Percentiles rank a stretch among this genome's conserved stretches.
phyloP scores from a whole-genome alignment of 2,797 vertebrate species.

The Stomatorhinus walkeri region DNA sequence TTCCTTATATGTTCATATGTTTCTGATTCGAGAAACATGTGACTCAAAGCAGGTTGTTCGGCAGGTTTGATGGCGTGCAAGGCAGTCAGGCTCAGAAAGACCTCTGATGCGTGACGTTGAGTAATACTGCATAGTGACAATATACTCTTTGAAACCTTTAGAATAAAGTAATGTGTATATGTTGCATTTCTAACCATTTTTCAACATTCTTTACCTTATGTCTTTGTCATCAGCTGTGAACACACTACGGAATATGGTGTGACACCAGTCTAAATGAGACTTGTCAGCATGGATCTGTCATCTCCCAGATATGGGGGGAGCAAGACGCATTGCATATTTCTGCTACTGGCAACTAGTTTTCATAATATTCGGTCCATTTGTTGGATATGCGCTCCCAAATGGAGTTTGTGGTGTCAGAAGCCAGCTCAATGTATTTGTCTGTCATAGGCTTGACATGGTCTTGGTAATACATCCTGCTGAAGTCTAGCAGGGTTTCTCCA shows the following conservation, averaged over 20 bases:
- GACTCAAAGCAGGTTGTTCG: background rate
- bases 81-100: background rate
- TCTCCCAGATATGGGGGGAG: background rate
- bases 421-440: conserved; percentile 43
- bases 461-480: conserved; percentile 46
- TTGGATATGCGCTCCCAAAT: conserved; percentile 40
- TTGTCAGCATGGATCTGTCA: background rate
- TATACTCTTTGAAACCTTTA: background rate
- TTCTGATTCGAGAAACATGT: background rate
- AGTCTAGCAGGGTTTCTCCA: conserved; percentile 22
- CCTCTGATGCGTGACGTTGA: background rate
- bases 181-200: background rate
- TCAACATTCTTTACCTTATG: background rate
- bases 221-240: background rate
- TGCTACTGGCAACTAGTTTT: background rate
- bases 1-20: background rate
- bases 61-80: background rate
- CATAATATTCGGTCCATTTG: conserved; percentile 17
- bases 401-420: conserved; percentile 28
- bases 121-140: background rate
- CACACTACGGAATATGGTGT: background rate
- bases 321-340: background rate
- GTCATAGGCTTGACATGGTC: conserved; percentile 52
- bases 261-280: background rate
- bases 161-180: background rate